Evolutionary conservation across 1,140 invertebrate genomes (phyloP).

Genomic region (Lycorma delicatula): DNA sequence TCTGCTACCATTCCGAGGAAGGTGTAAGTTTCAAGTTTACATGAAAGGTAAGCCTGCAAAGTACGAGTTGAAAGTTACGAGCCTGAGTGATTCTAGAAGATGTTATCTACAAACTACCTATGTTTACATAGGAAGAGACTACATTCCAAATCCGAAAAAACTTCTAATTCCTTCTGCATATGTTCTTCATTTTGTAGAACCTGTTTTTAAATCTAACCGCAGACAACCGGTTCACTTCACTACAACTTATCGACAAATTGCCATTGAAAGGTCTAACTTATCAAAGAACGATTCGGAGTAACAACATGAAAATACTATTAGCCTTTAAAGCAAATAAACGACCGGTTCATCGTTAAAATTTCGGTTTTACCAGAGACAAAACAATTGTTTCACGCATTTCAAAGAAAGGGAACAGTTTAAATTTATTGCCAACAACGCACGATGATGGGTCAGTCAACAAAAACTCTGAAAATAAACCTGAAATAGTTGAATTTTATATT

Average conservation of each 20-base stretch:
- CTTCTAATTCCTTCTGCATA: neutral
- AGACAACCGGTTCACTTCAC: conserved; percentile 39
- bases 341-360: conserved; percentile 6
- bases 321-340: conserved; percentile 17
- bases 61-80: neutral
- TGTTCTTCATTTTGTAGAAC: conserved; percentile 13
- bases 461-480: conserved; percentile 26
- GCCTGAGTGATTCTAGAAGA: too few species aligned
- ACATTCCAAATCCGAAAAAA: conserved; percentile 5
- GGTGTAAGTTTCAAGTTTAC: conserved; percentile 35
- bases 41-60: conserved; percentile 26
- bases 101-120: conserved; percentile 14
- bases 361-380: conserved; percentile 18
- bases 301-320: conserved; percentile 38
- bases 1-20: conserved; percentile 33
- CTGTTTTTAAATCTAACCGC: conserved; percentile 30
- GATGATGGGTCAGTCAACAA: conserved; percentile 18
- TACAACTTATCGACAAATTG: conserved; percentile 33
- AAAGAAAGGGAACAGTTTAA: conserved; percentile 25
- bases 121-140: conserved; percentile 10
- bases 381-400: conserved; percentile 21
- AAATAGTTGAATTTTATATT: conserved; percentile 29
- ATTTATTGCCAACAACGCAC: too few species aligned
- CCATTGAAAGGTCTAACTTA: conserved; percentile 32
- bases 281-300: conserved; percentile 39